Conservation (phyloP, 2,888 invertebrate genomes). For the Drosophila ustulata region DNA sequence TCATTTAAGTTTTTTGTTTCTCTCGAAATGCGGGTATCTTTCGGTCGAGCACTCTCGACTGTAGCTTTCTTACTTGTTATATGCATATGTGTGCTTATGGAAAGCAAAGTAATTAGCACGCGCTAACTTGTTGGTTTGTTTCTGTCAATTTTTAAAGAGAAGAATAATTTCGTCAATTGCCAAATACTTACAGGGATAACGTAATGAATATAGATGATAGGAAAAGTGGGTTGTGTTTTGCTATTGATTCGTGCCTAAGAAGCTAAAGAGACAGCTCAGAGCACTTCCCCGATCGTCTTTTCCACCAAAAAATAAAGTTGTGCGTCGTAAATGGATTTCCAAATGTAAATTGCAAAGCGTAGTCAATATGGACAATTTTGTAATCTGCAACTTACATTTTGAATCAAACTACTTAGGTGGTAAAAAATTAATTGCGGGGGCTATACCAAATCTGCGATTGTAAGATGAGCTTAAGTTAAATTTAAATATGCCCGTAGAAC, state of each 20-base stretch:
- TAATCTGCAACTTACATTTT: conserved; percentile 1
- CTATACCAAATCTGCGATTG: background rate
- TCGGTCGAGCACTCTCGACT: too few relatives aligned
- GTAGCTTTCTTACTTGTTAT: too few relatives aligned
- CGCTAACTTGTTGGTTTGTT: too few relatives aligned
- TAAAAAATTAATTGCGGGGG: conserved; percentile 2
- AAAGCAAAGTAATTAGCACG: too few relatives aligned
- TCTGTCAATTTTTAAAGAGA: too few relatives aligned
- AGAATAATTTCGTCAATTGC: too few relatives aligned
- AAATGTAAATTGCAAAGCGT: conserved; percentile 4
- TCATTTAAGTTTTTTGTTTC: too few relatives aligned
- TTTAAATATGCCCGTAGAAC: background rate
- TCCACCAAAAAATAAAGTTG: background rate
- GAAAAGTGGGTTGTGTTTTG: background rate
- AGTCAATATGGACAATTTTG: background rate
- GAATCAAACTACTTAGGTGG: background rate
- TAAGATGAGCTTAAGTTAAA: background rate
- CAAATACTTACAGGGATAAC: too few relatives aligned
- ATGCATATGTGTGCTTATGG: too few relatives aligned
- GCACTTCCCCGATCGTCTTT: background rate
- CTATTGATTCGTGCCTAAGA: background rate
- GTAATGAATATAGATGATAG: background rate
- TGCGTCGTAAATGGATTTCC: background rate
- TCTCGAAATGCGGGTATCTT: too few relatives aligned
- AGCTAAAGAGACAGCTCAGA: conserved; percentile 5